A percentile compares a stretch with the other conserved stretches of the same genome.
phyloP scores from a whole-genome alignment of 2,113 vertebrate genomes.

The Malurus alboscapulatus region DNA sequence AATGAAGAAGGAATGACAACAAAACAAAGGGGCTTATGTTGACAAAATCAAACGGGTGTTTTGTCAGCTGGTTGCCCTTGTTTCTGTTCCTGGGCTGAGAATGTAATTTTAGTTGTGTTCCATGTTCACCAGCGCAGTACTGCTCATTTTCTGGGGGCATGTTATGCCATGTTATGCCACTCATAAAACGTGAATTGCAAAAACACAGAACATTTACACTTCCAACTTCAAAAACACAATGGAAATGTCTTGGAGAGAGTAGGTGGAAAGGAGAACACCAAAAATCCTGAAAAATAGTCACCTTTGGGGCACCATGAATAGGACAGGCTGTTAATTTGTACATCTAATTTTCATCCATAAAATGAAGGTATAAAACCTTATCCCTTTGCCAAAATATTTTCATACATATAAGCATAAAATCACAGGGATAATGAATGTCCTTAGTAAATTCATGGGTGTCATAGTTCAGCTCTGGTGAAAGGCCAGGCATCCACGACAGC shows the following conservation, averaged over 20 bases:
- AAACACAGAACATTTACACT: neutral
- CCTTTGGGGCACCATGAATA: neutral
- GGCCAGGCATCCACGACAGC: too few species aligned
- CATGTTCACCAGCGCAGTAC: neutral
- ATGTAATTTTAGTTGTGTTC: neutral
- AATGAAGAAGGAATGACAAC: neutral
- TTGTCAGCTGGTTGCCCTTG: neutral
- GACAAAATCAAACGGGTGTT: neutral
- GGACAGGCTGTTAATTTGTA: neutral
- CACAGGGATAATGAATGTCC: neutral
- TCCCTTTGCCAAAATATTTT: neutral
- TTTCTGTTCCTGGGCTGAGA: neutral
- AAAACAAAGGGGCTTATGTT: neutral
- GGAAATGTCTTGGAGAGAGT: neutral
- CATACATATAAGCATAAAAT: neutral
- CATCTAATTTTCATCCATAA: neutral
- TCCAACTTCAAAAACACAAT: neutral
- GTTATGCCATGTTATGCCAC: too few species aligned
- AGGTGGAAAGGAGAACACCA: neutral
- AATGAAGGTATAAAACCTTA: neutral
- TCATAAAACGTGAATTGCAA: neutral
- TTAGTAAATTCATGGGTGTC: neutral
- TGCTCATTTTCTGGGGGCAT: neutral
- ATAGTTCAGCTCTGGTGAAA: too few species aligned
- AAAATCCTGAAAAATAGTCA: neutral